A percentile compares a stretch with the other conserved stretches of the same genome.
Evolutionary conservation across 2,888 invertebrate genomes (phyloP).

Genomic region (Cataglyphis albicans): DNA sequence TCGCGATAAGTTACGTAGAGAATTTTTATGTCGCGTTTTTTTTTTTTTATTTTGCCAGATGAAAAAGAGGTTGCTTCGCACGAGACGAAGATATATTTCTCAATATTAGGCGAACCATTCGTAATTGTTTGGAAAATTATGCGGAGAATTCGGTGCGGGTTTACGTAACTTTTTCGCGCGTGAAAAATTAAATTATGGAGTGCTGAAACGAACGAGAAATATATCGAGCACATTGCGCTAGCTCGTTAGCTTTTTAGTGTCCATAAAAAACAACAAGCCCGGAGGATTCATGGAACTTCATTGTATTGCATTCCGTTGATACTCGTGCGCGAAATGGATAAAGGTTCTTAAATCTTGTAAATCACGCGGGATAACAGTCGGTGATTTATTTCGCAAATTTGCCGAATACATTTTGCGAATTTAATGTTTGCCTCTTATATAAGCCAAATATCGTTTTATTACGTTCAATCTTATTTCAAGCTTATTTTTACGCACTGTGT

Average conservation of each 20-base stretch:
- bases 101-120: constrained; percentile 6
- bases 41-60: background rate
- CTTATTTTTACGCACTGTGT: background rate
- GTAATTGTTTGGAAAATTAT: background rate
- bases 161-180: background rate
- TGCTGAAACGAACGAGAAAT: background rate
- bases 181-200: background rate
- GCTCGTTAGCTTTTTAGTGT: background rate
- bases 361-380: constrained; percentile 26
- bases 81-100: background rate
- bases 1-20: background rate
- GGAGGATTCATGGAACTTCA: constrained; percentile 21
- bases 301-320: constrained; percentile 2
- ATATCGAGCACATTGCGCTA: background rate
- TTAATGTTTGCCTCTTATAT: constrained; percentile 23
- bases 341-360: constrained; percentile 44
- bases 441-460: background rate
- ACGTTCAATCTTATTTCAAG: background rate
- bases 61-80: background rate
- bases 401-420: constrained; percentile 2
- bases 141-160: background rate
- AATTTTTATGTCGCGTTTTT: constrained; percentile 5
- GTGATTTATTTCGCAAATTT: constrained; percentile 14
- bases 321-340: constrained; percentile 7
- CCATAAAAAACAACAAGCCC: background rate